Evolutionary conservation across 2,888 invertebrate species (phyloP), one percentile per base, ranked within the genome.

Genomic region (Leptopilina syphax): DNA sequence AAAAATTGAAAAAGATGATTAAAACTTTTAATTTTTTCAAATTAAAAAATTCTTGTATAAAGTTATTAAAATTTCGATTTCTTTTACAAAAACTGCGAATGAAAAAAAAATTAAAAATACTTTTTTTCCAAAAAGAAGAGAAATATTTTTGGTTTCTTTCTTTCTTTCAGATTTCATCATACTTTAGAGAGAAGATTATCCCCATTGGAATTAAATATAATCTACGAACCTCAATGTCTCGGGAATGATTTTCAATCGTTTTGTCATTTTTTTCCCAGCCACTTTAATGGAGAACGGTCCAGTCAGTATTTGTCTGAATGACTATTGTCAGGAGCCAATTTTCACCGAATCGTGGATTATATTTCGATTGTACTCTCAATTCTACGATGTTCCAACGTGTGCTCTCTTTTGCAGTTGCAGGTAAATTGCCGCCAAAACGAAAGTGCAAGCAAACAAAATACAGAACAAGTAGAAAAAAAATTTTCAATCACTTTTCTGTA

Each of bases 321-420:
- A 84, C 78, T 80, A 83, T 73, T 91, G 91, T 78, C 86, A 87
- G 77, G 86, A 89, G 77, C 88, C 90, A 63, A 90, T 91, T 73
- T 91, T 91, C 78, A 90, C 91, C 47, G 91, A 91, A 85, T 86
- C 89, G 60, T 91, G 90, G 90, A 80, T 90, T n/a, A 83, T 87
- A 67, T 83, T 87, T 77, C 89, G 88, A 54, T 76, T 84, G 50
- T 83, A 80, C 13, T 83, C 82, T 77, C 80, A 84, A 24, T 79
- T 78, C 67, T 85, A 87, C 66, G 79, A 83, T 18, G 82, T 88
- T 82, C 86, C 87, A 80, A 87, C 87, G 65, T 83, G 89, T 76
- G 87, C 87, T 66, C 83, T 89, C 76, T 89, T 87, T 57, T 91
- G 91, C 78, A 86, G 87, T 70, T 87, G 85, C 84, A 90, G 87